Conservation (phyloP, 2,113 vertebrate species). For the Chlorodrepanis virens region DNA sequence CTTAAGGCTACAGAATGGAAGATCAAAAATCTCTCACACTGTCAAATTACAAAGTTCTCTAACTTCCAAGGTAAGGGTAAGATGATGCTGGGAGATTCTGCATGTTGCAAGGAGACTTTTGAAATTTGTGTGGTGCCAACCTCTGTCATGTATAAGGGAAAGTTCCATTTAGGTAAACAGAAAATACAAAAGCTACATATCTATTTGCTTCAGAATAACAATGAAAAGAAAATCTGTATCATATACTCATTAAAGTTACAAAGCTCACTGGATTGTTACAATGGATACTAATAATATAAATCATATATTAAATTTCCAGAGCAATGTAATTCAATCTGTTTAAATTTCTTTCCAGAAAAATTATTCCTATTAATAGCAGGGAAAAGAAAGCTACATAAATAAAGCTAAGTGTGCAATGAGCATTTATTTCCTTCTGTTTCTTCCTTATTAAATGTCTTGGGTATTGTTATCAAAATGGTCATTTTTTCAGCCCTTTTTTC, state of each 20-base stretch:
- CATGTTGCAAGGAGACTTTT: background rate
- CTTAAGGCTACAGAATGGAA: background rate
- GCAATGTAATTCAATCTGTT: background rate
- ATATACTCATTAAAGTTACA: fast-evolving
- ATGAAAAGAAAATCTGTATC: background rate
- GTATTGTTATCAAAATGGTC: background rate
- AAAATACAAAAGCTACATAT: background rate
- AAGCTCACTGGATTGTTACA: background rate
- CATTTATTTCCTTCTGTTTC: background rate
- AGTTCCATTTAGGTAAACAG: background rate
- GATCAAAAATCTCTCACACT: background rate
- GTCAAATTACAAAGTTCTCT: background rate
- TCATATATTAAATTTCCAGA: background rate
- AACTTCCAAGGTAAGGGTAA: background rate
- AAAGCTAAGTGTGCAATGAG: background rate
- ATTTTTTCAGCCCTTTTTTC: background rate
- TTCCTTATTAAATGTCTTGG: background rate
- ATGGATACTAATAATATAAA: background rate
- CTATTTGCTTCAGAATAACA: background rate
- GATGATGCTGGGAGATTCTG: background rate
- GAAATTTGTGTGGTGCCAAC: background rate
- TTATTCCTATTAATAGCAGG: background rate
- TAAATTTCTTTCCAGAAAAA: background rate
- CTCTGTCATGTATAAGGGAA: background rate
- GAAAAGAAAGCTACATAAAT: background rate